Base-by-base conservation (phyloP, 2,888 invertebrate species). In the Trachelus stipa region DNA sequence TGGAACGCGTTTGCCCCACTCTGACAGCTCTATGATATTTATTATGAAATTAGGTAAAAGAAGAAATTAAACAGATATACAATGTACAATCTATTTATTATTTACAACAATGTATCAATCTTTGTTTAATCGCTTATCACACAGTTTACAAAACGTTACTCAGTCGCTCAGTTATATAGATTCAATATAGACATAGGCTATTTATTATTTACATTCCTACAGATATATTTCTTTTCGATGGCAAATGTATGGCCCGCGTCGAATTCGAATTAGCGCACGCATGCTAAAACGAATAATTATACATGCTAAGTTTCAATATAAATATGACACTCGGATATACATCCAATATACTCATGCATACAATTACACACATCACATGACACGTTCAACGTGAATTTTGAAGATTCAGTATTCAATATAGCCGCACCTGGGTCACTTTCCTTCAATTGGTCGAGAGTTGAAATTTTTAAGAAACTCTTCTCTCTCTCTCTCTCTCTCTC, bases 51-150 rank as follows among this genome's bases (percentile, higher is more conserved):
- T 23, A 9, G 23, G 56, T 56, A 56, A 23, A 9, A 23, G 9
- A 56, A 56, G 0, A 56, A 23, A 9, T 56, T 56, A 56, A 56
- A 23, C 23, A 9, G 56, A 9, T 23, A 9, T 84, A 86, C 87
- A 87, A 86, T 85, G 85, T 89, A 89, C 87, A 87, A 88, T 83
- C 87, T 89, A 88, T 88, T 89, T 89, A 88, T 90, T 90, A 89
- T 90, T 89, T 90, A 89, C 89, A 88, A 88, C 86, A 89, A 88
- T 82, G 85, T 88, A 87, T 81, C 88, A 89, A 89, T 87, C 84
- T 83, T 81, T 81, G 56, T 56, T 80, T 76, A 85, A 83, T 85
- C 83, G 83, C 80, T 84, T 87, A 87, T 88, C 87, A 88, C 89
- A 89, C 88, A 83, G 82, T 87, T 88, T 87, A 88, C 84, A 89